Evolutionary conservation across 2,888 invertebrate species (phyloP).

Genomic region (Coenonympha glycerion): DNA sequence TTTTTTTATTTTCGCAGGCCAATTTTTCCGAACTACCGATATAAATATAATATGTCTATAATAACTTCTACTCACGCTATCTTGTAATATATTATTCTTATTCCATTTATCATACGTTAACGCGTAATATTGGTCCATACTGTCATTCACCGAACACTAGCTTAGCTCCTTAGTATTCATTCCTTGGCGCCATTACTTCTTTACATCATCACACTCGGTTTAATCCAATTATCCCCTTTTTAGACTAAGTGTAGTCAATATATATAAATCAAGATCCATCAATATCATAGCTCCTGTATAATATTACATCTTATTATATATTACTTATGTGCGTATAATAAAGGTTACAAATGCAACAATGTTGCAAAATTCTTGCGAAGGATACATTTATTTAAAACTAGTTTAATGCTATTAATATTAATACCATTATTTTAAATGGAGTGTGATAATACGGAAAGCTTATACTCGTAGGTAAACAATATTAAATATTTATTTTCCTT

Average conservation of each 20-base stretch:
- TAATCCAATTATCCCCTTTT: conserved; percentile 2
- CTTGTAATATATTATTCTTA: background rate
- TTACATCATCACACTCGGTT: background rate
- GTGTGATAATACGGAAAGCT: conserved; percentile 11
- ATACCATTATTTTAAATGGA: conserved; percentile 10
- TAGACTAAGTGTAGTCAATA: background rate
- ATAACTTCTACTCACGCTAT: no score
- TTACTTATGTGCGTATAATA: background rate
- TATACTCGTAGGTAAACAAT: conserved; percentile 2
- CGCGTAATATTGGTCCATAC: background rate
- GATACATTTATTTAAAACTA: conserved; percentile 22
- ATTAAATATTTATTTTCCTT: background rate
- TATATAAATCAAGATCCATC: background rate
- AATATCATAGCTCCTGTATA: background rate
- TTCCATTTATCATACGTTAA: no score
- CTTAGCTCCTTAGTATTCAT: no score
- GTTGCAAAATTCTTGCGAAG: conserved; percentile 20
- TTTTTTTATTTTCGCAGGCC: no score
- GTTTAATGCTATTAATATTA: conserved; percentile 22
- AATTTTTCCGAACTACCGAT: no score
- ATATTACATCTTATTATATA: background rate
- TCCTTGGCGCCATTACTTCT: background rate
- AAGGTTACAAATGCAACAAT: conserved; percentile 18
- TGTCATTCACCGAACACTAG: no score
- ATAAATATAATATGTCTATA: no score